Percentiles rank a stretch among this genome's conserved stretches.
These are phyloP conservation scores for Odontomyia ornata DNA, from an alignment of 2,888 invertebrate genomes.

Conservation along the genomic window DNA sequence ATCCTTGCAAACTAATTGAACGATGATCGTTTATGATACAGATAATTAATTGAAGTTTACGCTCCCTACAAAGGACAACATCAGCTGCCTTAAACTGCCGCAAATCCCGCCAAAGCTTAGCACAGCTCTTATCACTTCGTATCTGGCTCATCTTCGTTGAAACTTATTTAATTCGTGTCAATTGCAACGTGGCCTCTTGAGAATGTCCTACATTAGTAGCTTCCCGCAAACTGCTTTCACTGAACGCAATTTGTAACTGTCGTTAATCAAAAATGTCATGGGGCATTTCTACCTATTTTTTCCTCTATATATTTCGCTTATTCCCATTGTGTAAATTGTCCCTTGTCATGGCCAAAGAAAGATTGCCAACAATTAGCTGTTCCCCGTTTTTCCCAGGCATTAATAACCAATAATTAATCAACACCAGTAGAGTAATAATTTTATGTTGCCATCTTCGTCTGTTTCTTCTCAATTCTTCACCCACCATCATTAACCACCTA, in stretches of 20 bases:
- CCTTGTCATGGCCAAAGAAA: conserved; percentile 41
- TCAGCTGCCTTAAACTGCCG: no score
- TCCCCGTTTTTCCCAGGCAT: conserved; percentile 11
- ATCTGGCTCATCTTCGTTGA: neutral
- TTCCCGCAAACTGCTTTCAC: neutral
- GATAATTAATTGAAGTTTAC: no score
- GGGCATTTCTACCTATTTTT: conserved; percentile 9
- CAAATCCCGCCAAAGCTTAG: no score
- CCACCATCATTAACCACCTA: neutral
- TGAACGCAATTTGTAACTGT: conserved; percentile 31
- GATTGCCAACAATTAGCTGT: conserved; percentile 43
- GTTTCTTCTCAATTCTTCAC: no score
- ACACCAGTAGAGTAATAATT: conserved; percentile 33
- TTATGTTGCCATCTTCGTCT: conserved; percentile 23
- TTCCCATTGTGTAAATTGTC: conserved; percentile 37
- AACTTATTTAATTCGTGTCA: conserved; percentile 1
- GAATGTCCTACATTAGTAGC: conserved; percentile 1
- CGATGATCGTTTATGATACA: no score
- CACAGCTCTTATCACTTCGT: neutral
- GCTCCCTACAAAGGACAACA: no score
- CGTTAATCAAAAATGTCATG: conserved; percentile 39
- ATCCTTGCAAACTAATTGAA: no score
- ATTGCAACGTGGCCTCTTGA: conserved; percentile 27
- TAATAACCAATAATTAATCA: conserved; percentile 44
- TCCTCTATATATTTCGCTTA: neutral